These are phyloP conservation scores for Melipona bicolor DNA, from an alignment of 2,888 invertebrate genomes.

Conservation along the genomic window DNA sequence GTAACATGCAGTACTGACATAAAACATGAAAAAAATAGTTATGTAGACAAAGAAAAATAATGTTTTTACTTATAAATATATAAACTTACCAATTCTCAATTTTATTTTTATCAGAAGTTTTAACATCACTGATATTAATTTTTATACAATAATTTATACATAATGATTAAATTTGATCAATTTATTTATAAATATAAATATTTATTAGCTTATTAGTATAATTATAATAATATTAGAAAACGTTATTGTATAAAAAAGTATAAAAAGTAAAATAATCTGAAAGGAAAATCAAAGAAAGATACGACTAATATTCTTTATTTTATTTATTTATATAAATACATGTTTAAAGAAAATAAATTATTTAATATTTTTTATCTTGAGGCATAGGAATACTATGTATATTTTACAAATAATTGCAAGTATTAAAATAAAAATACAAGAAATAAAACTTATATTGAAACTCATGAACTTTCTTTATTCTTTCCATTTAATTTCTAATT, in stretches of 20 bases:
- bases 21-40: neutral
- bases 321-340: neutral
- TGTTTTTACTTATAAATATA: neutral
- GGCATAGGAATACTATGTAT: neutral
- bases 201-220: neutral
- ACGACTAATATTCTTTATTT: neutral
- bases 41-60: neutral
- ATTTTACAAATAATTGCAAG: no score
- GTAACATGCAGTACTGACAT: neutral
- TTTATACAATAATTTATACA: neutral
- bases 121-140: neutral
- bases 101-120: neutral
- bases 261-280: neutral
- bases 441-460: neutral
- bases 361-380: neutral
- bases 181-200: neutral
- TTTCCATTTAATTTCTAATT: neutral
- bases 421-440: no score
- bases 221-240: neutral
- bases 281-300: neutral
- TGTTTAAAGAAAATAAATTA: neutral
- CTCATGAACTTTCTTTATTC: neutral
- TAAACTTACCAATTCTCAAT: constrained; percentile 14
- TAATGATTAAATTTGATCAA: neutral
- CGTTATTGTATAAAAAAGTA: neutral